Base-by-base conservation (phyloP, 2,888 invertebrate genomes). In the Yponomeuta evonymella region DNA sequence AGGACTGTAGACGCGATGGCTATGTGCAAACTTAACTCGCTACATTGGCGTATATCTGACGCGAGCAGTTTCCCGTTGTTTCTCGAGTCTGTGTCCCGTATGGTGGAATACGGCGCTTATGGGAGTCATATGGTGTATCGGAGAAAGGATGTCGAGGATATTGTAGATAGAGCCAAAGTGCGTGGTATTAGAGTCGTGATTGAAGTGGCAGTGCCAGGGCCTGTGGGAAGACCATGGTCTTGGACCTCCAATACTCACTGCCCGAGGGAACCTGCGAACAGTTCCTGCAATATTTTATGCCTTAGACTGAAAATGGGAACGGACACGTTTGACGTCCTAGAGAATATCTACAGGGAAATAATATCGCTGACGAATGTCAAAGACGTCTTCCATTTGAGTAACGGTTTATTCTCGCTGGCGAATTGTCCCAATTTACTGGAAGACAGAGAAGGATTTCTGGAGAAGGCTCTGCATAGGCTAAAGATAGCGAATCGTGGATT, bases 31-130 rank as follows among this genome's bases (percentile, higher is more conserved):
- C 86, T 98, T 51, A 98, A 98, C 84, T 96, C 97, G 0, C 96
- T 98, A 78, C 98, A 98, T 83, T 98, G 98, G 98, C 95, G 97
- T 76, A 93, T 97, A 69, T 95, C 95, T 0, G 98, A 98, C 82
- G 96, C 96, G 0, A 97, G 98, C 79, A 97, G 97, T 77, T 98
- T 98, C 84, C 98, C 98, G 0, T 95, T 96, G 79, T 93, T 95
- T 70, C 93, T 96, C 0, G 94, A 94, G 11, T 90, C 93, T 69
- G 92, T 95, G 70, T 96, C 96, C 0, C 94, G 96, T 79, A 89
- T 97, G 78, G 94, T 95, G 0, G 93, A 95, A 74, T 95, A 95
- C 80, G 98, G 98, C 29, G 96, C 97, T 0, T 97, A 96, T 81
- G 95, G 96, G 62, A 95, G 95, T 76, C 94, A 95, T 12, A 93